Percentiles rank a stretch among this genome's conserved stretches.
phyloP scores from a whole-genome alignment of 2,888 invertebrate genomes.

The Synanthedon tipuliformis region DNA sequence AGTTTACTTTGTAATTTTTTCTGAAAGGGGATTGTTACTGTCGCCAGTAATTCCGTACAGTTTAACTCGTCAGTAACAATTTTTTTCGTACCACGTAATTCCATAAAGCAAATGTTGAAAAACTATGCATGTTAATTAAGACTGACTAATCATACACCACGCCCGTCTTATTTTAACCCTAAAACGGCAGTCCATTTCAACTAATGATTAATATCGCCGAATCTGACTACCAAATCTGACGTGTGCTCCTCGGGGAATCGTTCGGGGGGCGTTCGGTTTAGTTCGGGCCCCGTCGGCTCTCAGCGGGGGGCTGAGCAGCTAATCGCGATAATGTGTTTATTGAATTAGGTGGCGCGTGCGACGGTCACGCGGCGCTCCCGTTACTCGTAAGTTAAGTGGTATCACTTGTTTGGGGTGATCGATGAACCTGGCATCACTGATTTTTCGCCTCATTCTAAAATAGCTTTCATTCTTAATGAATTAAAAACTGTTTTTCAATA shows the following conservation, averaged over 20 bases:
- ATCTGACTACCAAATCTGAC: constrained; percentile 50
- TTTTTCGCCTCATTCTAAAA: neutral
- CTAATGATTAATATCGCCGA: constrained; percentile 49
- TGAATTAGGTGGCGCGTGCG: constrained; percentile 67
- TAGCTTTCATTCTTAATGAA: too few relatives aligned
- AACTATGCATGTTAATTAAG: neutral
- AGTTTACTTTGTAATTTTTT: too few relatives aligned
- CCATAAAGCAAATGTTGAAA: constrained; percentile 1
- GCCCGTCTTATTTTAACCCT: constrained; percentile 5
- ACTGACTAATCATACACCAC: neutral
- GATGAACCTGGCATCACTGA: neutral
- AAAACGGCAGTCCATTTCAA: constrained; percentile 32
- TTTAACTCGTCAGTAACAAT: too few relatives aligned
- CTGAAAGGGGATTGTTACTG: too few relatives aligned
- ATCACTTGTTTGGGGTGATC: constrained; percentile 20
- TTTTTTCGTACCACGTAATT: neutral
- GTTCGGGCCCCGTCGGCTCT: constrained; percentile 4
- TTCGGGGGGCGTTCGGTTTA: constrained; percentile 13
- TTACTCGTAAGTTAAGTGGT: constrained; percentile 32
- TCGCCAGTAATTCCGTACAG: too few relatives aligned
- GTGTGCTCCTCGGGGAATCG: constrained; percentile 34
- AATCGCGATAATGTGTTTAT: constrained; percentile 71
- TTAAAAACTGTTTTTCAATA: too few relatives aligned
- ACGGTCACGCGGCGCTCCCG: constrained; percentile 40
- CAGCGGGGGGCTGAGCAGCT: constrained; percentile 40